Percentiles rank a stretch among this genome's conserved stretches.
Evolutionary conservation across 2,888 invertebrate genomes (phyloP).

Genomic region (Leucophenga maculata): DNA sequence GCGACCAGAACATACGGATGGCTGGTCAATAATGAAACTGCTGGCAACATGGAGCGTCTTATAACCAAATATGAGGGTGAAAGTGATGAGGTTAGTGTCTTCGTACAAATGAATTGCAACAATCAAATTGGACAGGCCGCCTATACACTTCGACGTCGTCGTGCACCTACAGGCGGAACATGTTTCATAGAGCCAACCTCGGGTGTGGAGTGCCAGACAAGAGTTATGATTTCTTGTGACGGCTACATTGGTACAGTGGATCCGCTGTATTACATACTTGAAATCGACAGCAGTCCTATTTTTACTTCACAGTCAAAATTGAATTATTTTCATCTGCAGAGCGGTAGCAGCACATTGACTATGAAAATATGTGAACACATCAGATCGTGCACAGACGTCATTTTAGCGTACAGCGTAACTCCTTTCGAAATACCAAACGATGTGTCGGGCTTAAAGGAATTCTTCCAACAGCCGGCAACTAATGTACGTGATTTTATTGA

Average conservation of each 20-base stretch:
- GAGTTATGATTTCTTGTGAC: too few species aligned
- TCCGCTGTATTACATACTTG: too few species aligned
- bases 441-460: background rate
- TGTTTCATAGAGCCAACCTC: background rate
- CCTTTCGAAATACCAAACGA: background rate
- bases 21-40: background rate
- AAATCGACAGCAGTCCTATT: too few species aligned
- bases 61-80: background rate
- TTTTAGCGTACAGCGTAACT: background rate
- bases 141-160: background rate
- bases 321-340: background rate
- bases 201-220: background rate
- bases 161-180: background rate
- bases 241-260: too few species aligned
- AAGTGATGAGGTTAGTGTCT: background rate
- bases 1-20: background rate
- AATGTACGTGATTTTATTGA: constrained; percentile 7
- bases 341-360: background rate
- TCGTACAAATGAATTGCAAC: background rate
- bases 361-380: background rate
- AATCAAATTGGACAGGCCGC: background rate
- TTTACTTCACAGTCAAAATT: too few species aligned
- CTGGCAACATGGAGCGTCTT: background rate
- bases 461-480: background rate
- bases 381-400: background rate